Conservation (phyloP, 2,888 invertebrate species). For the Oscheius sp. region DNA sequence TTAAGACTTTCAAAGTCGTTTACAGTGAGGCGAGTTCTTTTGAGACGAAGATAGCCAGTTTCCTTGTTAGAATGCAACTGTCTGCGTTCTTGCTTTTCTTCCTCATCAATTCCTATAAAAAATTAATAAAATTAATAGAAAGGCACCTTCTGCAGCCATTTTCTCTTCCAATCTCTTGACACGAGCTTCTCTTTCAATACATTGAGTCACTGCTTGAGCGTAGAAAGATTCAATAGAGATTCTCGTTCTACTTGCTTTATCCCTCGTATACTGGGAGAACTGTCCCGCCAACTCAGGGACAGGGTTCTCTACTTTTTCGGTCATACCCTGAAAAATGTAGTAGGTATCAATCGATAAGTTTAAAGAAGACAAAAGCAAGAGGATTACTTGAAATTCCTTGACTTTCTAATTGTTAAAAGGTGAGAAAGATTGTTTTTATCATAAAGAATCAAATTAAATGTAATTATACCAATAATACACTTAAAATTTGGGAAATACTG, state of each 20-base stretch:
- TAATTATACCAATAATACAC: too few species aligned
- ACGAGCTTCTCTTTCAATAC: conserved; percentile 88
- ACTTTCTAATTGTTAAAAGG: too few species aligned
- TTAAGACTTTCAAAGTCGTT: conserved; percentile 98
- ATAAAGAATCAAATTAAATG: too few species aligned
- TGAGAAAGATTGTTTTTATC: too few species aligned
- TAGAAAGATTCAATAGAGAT: conserved; percentile 98
- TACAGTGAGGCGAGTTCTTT: conserved; percentile 81
- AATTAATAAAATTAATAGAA: not conserved
- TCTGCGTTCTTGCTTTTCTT: conserved; percentile 85
- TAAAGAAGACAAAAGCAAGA: not conserved
- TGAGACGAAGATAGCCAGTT: conserved; percentile 94
- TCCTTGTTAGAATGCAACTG: conserved; percentile 97
- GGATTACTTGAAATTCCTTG: too few species aligned
- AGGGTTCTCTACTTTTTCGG: conserved; percentile 6
- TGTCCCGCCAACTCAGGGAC: not conserved
- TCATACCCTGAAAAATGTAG: conserved; percentile 18
- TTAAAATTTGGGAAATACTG: too few species aligned
- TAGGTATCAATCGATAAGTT: too few species aligned
- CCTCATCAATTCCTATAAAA: conserved; percentile 54
- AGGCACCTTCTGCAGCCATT: conserved; percentile 86
- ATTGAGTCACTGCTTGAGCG: conserved; percentile 88
- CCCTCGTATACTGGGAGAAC: conserved; percentile 29
- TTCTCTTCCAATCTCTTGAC: conserved; percentile 87
- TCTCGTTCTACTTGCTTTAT: conserved; percentile 83